Base-by-base conservation (phyloP, 2,113 vertebrate species). In the Trogon melanurus region DNA sequence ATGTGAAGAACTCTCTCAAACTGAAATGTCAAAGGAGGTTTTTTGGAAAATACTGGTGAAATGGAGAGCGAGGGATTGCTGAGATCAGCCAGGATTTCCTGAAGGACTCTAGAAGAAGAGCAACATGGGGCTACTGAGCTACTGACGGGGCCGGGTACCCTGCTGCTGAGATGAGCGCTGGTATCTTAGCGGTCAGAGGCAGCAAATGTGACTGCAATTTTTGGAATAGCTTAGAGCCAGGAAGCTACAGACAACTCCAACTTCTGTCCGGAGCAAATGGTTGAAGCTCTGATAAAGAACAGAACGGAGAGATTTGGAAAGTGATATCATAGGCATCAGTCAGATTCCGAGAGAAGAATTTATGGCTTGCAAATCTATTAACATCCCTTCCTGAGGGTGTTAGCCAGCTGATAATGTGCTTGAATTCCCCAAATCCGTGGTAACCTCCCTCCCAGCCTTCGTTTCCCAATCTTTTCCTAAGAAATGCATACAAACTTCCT, bases 371-470 rank as follows among this genome's bases (percentile, higher is more conserved):
- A 64, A 51, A 91, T 79, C 44, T 72, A 32, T 86, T 62, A 74
- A 45, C 7, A 6, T 78, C 67, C 67, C 50, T 83, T 71, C 64
- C 30, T 7, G 64, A 71, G 48, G 75, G 50, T 29, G 61, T 58
- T 74, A 78, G 45, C 38, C 91, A 75, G 85, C 71, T 93, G 88
- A 94, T 45, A 73, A 69, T 15, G 48, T n/a, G 44, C 64, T 84
- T 25, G 36, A 85, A 79, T 90, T 93, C 56, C 64, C 34, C 60
- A 93, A 44, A 86, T 89, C 93, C 89, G 81, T 71, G 80, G 94
- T 89, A 95, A 96, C 88, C 85, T 90, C 85, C 47, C 75, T 88
- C 75, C 51, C 79, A 91, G 86, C 41, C 64, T 41, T 79, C 26
- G 2, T 70, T 85, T 83, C 82, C 60, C 56, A 16, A 20, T 71